phyloP scores from a whole-genome alignment of 30 jellyfish, hydroid and myxozoan species.

The Turritopsis rubra region DNA sequence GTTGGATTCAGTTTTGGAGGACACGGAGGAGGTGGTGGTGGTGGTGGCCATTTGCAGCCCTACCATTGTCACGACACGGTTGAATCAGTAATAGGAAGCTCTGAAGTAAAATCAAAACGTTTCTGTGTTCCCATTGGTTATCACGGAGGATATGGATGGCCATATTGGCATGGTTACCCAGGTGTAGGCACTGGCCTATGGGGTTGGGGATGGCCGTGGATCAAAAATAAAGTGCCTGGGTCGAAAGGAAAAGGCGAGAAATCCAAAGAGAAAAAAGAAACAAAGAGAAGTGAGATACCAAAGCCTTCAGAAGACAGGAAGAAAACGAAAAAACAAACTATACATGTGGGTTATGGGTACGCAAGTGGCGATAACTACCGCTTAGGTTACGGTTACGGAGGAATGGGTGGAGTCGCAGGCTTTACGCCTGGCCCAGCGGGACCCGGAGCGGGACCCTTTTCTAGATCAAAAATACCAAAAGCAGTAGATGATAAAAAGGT shows the following conservation, averaged over 20 bases:
- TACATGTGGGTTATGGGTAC: slow-evolving; percentile 98
- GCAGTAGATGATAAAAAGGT: not conserved
- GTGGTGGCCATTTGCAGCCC: slow-evolving; percentile 33
- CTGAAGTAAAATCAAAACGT: slow-evolving; percentile 47
- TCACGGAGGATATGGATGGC: slow-evolving; percentile 95
- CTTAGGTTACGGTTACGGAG: slow-evolving; percentile 94
- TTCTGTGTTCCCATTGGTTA: slow-evolving; percentile 98
- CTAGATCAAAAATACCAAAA: slow-evolving; percentile 33
- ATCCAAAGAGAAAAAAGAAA: slow-evolving; percentile 38
- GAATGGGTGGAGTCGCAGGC: slow-evolving; percentile 99
- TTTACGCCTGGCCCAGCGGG: slow-evolving; percentile 48
- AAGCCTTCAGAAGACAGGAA: slow-evolving; percentile 16
- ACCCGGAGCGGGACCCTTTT: not conserved
- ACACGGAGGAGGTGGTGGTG: slow-evolving; percentile 39
- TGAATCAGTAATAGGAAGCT: slow-evolving; percentile 9
- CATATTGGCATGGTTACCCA: slow-evolving; percentile 99
- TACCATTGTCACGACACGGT: slow-evolving; percentile 84
- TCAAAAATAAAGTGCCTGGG: slow-evolving; percentile 88
- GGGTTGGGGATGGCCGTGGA: slow-evolving; percentile 99
- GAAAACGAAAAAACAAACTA: slow-evolving; percentile 84
- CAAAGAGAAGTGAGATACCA: slow-evolving; percentile 65
- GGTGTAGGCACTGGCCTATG: slow-evolving; percentile 94
- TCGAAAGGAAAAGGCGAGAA: slow-evolving; percentile 27
- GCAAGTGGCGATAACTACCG: slow-evolving; percentile 99
- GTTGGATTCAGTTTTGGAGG: slow-evolving; percentile 34